These are phyloP conservation scores for Uromys caudimaculatus DNA, from an alignment of 2,797 vertebrate genomes.

Conservation along the genomic window DNA sequence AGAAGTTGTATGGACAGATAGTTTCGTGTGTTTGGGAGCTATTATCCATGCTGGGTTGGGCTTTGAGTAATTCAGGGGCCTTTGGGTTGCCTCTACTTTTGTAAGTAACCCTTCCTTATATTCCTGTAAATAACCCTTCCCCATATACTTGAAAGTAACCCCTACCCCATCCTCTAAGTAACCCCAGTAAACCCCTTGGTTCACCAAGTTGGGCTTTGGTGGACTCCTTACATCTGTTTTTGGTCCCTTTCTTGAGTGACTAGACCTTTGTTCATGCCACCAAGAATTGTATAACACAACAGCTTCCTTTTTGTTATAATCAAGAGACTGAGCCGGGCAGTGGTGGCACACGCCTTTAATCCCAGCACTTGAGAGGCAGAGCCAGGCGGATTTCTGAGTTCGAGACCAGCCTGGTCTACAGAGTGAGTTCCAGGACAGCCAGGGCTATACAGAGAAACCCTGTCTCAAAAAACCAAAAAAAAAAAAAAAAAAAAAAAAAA, in stretches of 20 bases:
- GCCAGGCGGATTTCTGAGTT: too few relatives aligned
- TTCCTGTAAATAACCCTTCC: background rate
- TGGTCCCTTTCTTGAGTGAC: background rate
- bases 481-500: too few relatives aligned
- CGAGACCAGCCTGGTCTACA: too few relatives aligned
- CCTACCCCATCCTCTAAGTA: background rate
- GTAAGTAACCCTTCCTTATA: background rate
- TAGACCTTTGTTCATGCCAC: background rate
- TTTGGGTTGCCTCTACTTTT: background rate
- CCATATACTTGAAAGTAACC: background rate
- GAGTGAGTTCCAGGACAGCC: too few relatives aligned
- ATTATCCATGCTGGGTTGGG: background rate
- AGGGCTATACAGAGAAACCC: too few relatives aligned
- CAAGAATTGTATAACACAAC: background rate
- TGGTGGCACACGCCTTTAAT: too few relatives aligned
- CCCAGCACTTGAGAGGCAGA: too few relatives aligned
- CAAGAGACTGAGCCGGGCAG: conserved; percentile 1
- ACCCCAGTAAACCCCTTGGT: background rate
- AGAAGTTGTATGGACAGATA: background rate
- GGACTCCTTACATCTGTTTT: background rate
- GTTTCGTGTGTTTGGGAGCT: background rate
- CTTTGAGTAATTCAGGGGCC: background rate
- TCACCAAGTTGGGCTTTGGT: background rate
- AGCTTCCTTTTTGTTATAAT: background rate
- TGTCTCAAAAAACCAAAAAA: too few relatives aligned